Evolutionary conservation across 2,797 vertebrate genomes (phyloP).

Genomic region (Xenentodon cancila): DNA sequence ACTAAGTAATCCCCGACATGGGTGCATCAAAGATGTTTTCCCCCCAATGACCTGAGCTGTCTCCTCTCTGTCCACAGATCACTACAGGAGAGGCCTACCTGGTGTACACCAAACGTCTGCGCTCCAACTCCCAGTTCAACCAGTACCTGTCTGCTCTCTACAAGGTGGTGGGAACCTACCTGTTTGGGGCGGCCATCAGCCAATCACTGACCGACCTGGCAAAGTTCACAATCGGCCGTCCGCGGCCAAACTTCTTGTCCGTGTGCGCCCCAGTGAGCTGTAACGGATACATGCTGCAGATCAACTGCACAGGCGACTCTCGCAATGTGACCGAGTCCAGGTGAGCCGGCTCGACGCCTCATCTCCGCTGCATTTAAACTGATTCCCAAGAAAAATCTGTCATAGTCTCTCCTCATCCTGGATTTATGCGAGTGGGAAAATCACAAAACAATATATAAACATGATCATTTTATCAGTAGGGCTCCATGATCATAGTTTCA

Average conservation of each 20-base stretch:
- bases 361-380: not conserved
- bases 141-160: conserved; percentile 93
- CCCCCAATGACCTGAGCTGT: not conserved
- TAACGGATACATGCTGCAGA: conserved; percentile 83
- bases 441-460: too few relatives aligned
- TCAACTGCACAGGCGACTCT: conserved; percentile 85
- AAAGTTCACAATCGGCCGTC: conserved; percentile 93
- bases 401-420: too few relatives aligned
- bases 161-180: conserved; percentile 93
- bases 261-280: conserved; percentile 87
- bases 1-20: too few relatives aligned
- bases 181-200: conserved; percentile 91
- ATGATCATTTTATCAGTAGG: too few relatives aligned
- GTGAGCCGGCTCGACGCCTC: conserved; percentile 59
- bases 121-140: conserved; percentile 92
- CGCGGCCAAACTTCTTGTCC: conserved; percentile 90
- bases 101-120: conserved; percentile 88
- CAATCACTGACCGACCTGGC: conserved; percentile 95
- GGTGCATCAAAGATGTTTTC: too few relatives aligned
- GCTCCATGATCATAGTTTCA: too few relatives aligned
- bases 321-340: conserved; percentile 90
- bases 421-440: too few relatives aligned
- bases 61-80: conserved; percentile 61
- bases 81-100: conserved; percentile 87
- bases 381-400: not conserved